Conservation (phyloP, 2,888 invertebrate species). For the Drosophila kambysellisi region DNA sequence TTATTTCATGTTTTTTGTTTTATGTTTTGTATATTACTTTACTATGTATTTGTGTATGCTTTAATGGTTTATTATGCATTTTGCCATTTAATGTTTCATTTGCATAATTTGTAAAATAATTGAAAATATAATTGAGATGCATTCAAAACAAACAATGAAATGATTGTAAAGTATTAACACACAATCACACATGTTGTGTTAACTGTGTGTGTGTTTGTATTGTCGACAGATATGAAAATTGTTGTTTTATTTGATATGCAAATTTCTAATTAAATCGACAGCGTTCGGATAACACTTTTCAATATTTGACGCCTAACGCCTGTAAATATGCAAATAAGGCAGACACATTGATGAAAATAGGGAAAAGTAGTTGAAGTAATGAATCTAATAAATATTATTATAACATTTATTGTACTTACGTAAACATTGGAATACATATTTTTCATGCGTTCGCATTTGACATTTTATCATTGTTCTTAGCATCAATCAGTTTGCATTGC, state of each 20-base stretch:
- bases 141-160: conserved; percentile 13
- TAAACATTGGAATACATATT: not conserved
- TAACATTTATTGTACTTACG: not conserved
- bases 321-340: conserved; percentile 36
- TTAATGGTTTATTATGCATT: not conserved
- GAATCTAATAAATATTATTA: not conserved
- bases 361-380: not conserved
- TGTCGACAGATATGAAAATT: conserved; percentile 12
- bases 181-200: conserved; percentile 4
- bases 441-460: not conserved
- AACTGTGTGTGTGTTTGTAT: conserved; percentile 12
- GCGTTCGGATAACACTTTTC: conserved; percentile 10
- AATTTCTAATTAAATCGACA: conserved; percentile 29
- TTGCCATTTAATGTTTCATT: not conserved
- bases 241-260: conserved; percentile 38
- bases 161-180: conserved; percentile 1
- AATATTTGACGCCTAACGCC: not conserved
- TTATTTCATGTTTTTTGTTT: not conserved
- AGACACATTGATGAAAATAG: conserved; percentile 1
- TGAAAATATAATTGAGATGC: conserved; percentile 9
- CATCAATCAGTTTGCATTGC: not conserved
- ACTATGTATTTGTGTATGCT: not conserved
- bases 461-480: not conserved
- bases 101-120: conserved; percentile 19
- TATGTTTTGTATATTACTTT: not conserved